Evolutionary conservation across 2,113 vertebrate species (phyloP).

Genomic region (Phrynosoma platyrhinos): DNA sequence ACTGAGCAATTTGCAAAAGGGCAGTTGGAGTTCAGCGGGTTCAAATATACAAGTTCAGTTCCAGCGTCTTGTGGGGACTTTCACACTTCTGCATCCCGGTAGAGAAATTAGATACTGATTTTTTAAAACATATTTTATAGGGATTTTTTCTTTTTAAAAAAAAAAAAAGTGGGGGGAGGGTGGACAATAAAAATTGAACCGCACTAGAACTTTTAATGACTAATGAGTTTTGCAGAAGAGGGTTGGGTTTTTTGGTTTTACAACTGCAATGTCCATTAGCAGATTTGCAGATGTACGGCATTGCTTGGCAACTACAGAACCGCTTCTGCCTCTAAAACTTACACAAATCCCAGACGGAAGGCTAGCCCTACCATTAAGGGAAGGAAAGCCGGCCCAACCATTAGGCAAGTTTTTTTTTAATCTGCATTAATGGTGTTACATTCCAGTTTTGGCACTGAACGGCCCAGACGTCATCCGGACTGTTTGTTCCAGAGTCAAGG

Average conservation of each 20-base stretch:
- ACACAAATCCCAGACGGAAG: background rate
- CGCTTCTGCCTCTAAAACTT: background rate
- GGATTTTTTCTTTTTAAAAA: constrained; percentile 44
- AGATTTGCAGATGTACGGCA: constrained; percentile 65
- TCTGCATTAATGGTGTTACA: too few relatives aligned
- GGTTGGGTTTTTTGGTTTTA: constrained; percentile 50
- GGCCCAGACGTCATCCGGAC: too few relatives aligned
- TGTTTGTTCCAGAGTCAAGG: too few relatives aligned
- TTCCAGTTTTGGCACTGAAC: too few relatives aligned
- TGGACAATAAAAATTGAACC: constrained; percentile 76
- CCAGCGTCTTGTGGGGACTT: constrained; percentile 75
- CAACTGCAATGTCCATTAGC: constrained; percentile 72
- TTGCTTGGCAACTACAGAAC: constrained; percentile 63
- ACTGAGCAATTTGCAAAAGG: constrained; percentile 72
- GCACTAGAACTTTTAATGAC: constrained; percentile 72
- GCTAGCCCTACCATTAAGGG: background rate
- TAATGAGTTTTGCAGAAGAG: constrained; percentile 90
- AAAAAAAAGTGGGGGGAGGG: background rate
- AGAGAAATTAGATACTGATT: constrained; percentile 79
- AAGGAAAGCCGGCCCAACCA: background rate
- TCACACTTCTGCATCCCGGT: constrained; percentile 78
- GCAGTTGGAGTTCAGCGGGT: constrained; percentile 71
- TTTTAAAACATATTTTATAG: constrained; percentile 68
- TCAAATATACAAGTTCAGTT: constrained; percentile 81
- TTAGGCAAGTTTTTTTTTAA: background rate